Percentiles rank a stretch among this genome's conserved stretches.
These are phyloP conservation scores for Maconellicoccus hirsutus DNA, from an alignment of 1,140 invertebrate species.

Conservation along the genomic window DNA sequence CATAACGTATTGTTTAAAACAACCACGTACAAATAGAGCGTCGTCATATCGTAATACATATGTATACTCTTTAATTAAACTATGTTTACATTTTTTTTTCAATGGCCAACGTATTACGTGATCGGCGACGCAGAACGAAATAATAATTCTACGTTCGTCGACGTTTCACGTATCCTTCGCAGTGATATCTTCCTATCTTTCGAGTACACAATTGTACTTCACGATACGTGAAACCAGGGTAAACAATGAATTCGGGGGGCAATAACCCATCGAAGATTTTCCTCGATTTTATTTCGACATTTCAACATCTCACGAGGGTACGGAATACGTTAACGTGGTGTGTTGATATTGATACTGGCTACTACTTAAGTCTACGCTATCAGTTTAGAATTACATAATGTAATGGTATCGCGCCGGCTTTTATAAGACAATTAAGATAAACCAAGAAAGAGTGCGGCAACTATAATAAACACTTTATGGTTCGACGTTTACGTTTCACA, in stretches of 20 bases:
- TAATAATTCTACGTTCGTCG: neutral
- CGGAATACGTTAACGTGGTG: too few relatives aligned
- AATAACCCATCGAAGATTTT: too few relatives aligned
- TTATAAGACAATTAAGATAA: constrained; percentile 1
- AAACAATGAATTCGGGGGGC: too few relatives aligned
- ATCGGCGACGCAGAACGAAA: neutral
- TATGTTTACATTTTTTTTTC: neutral
- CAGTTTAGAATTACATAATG: neutral
- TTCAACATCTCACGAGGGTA: too few relatives aligned
- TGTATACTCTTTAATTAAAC: neutral
- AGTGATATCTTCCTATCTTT: too few relatives aligned
- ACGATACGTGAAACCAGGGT: too few relatives aligned
- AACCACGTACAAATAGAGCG: neutral
- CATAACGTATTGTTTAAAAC: neutral
- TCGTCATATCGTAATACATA: neutral
- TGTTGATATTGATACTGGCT: too few relatives aligned
- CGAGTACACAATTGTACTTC: too few relatives aligned
- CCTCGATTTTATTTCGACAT: too few relatives aligned
- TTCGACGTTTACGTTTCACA: neutral
- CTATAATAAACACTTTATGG: neutral
- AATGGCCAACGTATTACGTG: neutral
- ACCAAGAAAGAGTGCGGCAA: neutral
- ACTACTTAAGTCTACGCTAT: neutral
- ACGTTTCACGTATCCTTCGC: too few relatives aligned
- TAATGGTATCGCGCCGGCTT: neutral